These are phyloP conservation scores for Leuciscus waleckii DNA, from an alignment of 2,797 vertebrate species.

Conservation along the genomic window DNA sequence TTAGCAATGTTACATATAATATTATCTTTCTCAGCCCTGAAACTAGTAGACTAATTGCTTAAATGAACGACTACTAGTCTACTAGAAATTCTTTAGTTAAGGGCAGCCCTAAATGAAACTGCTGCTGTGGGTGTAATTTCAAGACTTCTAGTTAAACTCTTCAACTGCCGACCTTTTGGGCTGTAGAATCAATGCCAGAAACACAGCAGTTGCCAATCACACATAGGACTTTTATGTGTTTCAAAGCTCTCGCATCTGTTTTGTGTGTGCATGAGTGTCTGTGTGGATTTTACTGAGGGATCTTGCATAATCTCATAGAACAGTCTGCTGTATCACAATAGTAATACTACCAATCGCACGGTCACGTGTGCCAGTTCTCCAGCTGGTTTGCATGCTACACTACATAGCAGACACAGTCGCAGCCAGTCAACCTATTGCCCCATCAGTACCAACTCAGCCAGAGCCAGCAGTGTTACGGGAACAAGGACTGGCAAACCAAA, in stretches of 20 bases:
- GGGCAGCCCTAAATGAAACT: background rate
- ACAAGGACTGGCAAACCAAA: constrained; percentile 19
- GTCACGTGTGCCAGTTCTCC: constrained; percentile 51
- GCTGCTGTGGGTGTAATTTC: background rate
- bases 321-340: constrained; percentile 51
- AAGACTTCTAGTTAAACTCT: constrained; percentile 29
- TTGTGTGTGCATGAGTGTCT: constrained; percentile 36
- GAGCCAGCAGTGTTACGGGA: constrained; percentile 36
- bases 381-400: constrained; percentile 57
- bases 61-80: too few relatives aligned
- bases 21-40: background rate
- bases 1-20: background rate
- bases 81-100: too few relatives aligned
- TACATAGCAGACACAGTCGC: constrained; percentile 49
- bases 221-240: constrained; percentile 21
- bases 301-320: constrained; percentile 60
- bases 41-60: background rate
- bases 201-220: constrained; percentile 35
- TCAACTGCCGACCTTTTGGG: constrained; percentile 18
- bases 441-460: constrained; percentile 43
- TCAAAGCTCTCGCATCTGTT: constrained; percentile 42
- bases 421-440: constrained; percentile 52
- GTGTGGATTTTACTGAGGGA: constrained; percentile 51
- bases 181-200: constrained; percentile 2
- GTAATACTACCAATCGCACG: constrained; percentile 56